Conservation (phyloP, 2,113 vertebrate genomes). For the Eclectus roratus region DNA sequence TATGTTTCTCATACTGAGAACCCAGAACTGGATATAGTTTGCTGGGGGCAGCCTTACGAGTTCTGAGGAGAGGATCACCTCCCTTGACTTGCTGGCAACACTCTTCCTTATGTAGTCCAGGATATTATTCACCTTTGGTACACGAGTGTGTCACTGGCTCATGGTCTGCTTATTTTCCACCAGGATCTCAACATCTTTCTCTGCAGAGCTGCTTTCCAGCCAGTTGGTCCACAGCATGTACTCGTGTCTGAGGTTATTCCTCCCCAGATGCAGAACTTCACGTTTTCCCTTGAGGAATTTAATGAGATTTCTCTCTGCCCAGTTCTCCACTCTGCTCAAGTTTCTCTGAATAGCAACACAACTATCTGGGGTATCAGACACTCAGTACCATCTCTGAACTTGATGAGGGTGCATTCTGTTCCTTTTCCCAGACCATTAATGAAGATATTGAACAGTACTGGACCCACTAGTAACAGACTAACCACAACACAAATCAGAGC, state of each 20-base stretch:
- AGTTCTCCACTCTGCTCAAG: not conserved
- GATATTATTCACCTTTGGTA: not conserved
- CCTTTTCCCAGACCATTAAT: not conserved
- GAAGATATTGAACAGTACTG: not conserved
- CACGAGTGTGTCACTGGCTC: fast-evolving
- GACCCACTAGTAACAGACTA: not conserved
- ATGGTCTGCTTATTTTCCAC: not conserved
- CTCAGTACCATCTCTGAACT: not conserved
- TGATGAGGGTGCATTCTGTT: not conserved
- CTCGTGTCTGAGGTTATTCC: not conserved
- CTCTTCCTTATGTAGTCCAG: not conserved
- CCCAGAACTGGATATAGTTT: not conserved
- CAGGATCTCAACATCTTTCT: not conserved
- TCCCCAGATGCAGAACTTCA: fast-evolving
- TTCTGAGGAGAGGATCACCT: not conserved
- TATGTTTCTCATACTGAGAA: not conserved
- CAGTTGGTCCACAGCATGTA: not conserved
- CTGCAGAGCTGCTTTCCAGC: not conserved
- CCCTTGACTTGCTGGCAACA: not conserved
- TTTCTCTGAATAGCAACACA: not conserved
- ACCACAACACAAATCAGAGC: not conserved
- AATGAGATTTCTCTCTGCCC: not conserved
- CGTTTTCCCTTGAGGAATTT: not conserved
- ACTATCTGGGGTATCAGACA: not conserved
- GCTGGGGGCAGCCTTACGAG: not conserved